Conservation (phyloP, 2,113 vertebrate species). For the Vombatus ursinus region DNA sequence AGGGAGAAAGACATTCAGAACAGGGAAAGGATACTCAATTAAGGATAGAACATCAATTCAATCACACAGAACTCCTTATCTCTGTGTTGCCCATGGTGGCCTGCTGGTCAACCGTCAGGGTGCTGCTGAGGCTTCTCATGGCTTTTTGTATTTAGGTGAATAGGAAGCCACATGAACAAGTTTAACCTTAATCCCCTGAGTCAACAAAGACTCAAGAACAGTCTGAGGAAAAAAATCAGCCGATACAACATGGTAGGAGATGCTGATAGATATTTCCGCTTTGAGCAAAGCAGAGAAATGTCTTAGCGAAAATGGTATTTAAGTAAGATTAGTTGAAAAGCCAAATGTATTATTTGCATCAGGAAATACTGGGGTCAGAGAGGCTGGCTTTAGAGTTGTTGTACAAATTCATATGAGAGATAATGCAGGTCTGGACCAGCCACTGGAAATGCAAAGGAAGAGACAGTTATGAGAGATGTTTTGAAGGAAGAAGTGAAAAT, state of each 20-base stretch:
- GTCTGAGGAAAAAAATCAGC: neutral
- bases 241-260: neutral
- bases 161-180: neutral
- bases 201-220: neutral
- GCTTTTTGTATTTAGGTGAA: neutral
- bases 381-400: neutral
- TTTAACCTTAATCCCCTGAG: neutral
- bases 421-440: neutral
- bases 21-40: neutral
- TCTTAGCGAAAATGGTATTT: neutral
- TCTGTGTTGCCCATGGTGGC: neutral
- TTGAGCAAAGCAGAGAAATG: neutral
- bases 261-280: neutral
- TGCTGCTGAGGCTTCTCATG: neutral
- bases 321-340: neutral
- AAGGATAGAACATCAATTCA: neutral
- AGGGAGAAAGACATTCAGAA: neutral
- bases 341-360: neutral
- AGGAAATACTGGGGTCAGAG: neutral
- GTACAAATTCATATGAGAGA: neutral
- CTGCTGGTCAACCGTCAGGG: neutral
- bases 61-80: neutral
- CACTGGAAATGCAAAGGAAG: neutral
- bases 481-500: neutral
- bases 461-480: neutral